Conservation (phyloP, 2,797 vertebrate genomes). For the Neomorphus geoffroyi region DNA sequence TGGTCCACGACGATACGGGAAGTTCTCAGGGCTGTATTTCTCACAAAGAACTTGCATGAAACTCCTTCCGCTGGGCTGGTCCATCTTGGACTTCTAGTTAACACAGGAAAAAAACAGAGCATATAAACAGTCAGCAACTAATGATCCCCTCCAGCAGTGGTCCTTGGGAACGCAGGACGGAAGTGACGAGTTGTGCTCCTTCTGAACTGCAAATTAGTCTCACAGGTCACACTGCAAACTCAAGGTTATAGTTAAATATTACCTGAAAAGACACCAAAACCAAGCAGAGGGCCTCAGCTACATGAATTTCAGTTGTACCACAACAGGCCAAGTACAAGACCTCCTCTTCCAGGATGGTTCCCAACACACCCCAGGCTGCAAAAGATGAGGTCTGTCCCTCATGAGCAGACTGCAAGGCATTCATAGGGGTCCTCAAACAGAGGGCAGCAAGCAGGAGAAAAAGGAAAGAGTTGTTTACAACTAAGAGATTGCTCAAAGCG, state of each 20-base stretch:
- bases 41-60: conserved; percentile 95
- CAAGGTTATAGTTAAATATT: not conserved
- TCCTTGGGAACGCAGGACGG: not conserved
- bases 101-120: not conserved
- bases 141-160: not conserved
- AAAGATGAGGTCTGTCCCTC: not conserved
- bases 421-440: not conserved
- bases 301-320: not conserved
- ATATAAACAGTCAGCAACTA: not conserved
- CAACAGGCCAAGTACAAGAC: not conserved
- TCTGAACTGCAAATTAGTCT: not conserved
- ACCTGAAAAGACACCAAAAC: not conserved
- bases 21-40: conserved; percentile 97
- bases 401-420: not conserved
- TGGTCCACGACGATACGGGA: conserved; percentile 92
- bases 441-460: not conserved
- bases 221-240: not conserved
- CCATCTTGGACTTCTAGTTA: conserved; percentile 81
- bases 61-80: conserved; percentile 88
- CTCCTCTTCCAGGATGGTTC: not conserved
- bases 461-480: not conserved
- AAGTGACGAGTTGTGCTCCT: not conserved
- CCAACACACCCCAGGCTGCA: not conserved
- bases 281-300: not conserved
- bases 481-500: not conserved